Evolutionary conservation across 2,888 invertebrate genomes (phyloP), one percentile per base, ranked within the genome.

Genomic region (Cryptus armator): DNA sequence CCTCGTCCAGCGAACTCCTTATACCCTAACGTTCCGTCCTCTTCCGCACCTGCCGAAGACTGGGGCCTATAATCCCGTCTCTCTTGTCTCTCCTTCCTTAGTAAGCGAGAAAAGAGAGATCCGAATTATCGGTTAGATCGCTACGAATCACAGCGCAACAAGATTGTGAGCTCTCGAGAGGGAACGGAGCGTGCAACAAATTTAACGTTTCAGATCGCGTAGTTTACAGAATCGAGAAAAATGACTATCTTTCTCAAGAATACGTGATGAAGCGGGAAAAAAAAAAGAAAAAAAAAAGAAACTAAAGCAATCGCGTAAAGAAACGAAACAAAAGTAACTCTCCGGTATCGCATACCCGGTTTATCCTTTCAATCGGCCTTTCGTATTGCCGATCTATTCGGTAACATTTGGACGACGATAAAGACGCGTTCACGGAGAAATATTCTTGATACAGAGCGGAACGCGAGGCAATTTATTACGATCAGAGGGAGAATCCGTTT

Each of bases 51-150:
- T 84, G 81, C 78, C 78, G 76, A 76, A 80, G 79, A 76, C 62
- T 19, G 86, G 83, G 78, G 82, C 87, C 87, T 88, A 88, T 91
- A 89, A 90, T 86, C 83, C 86, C 82, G 71, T 77, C 81, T 59
- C 74, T 81, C 80, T 72, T 46, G 59, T 74, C 64, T 53, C 44
- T 56, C 70, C 37, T 64, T 51, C n/a, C 32, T 37, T 12, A n/a
- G 67, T 10, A 29, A 53, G 74, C 32, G 74, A 46, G 62, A 10
- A 14, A 74, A 53, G 46, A 32, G 53, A 48, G 62, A 68, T 29
- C 29, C 70, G 71, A 59, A 79, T 71, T 46, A 79, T 79, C 83
- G 83, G 83, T 19, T 78, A 75, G 79, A 83, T 80, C 83, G 83
- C 75, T 29, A 79, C 83, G 79, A 79, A 83, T 70, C 74, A 79